phyloP scores from a whole-genome alignment of 2,797 vertebrate species.

The Lates japonicus region DNA sequence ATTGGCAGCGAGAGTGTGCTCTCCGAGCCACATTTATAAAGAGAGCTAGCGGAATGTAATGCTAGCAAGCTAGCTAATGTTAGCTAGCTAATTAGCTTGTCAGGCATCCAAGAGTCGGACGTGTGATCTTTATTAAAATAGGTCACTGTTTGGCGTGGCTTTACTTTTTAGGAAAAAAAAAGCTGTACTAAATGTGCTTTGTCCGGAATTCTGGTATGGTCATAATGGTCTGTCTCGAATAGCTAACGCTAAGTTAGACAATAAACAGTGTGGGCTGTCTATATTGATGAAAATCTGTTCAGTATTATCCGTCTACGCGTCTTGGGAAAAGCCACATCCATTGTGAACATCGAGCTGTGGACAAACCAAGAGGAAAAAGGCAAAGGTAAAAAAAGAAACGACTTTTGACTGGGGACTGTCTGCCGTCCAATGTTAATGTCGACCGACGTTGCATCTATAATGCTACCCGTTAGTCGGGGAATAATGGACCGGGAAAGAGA shows the following conservation, averaged over 20 bases:
- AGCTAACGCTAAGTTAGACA: slow-evolving; percentile 67
- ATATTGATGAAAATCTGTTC: slow-evolving; percentile 65
- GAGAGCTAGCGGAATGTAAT: slow-evolving; percentile 85
- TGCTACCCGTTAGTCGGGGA: slow-evolving; percentile 86
- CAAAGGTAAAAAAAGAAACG: slow-evolving; percentile 22
- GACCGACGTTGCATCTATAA: slow-evolving; percentile 86
- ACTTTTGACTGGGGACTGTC: slow-evolving; percentile 72
- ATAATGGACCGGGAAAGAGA: slow-evolving; percentile 86
- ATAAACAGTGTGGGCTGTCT: slow-evolving; percentile 57
- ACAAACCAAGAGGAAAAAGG: slow-evolving; percentile 30
- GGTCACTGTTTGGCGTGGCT: slow-evolving; percentile 62
- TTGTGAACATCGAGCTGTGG: slow-evolving; percentile 55
- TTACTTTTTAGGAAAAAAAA: slow-evolving; percentile 13
- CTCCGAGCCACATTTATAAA: slow-evolving; percentile 71
- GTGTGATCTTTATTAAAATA: slow-evolving; percentile 71
- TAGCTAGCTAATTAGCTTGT: slow-evolving; percentile 84
- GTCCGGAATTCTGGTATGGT: slow-evolving; percentile 23
- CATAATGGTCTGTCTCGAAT: slow-evolving; percentile 58
- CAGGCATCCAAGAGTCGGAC: slow-evolving; percentile 67
- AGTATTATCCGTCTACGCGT: slow-evolving; percentile 39
- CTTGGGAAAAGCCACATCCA: slow-evolving; percentile 43
- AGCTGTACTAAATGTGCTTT: slow-evolving; percentile 25
- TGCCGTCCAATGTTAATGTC: slow-evolving; percentile 87
- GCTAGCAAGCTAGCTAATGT: slow-evolving; percentile 78
- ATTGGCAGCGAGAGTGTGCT: slow-evolving; percentile 67